Base-by-base conservation (phyloP, 2,797 vertebrate genomes). In the Tokudaia tokunoshimensis region DNA sequence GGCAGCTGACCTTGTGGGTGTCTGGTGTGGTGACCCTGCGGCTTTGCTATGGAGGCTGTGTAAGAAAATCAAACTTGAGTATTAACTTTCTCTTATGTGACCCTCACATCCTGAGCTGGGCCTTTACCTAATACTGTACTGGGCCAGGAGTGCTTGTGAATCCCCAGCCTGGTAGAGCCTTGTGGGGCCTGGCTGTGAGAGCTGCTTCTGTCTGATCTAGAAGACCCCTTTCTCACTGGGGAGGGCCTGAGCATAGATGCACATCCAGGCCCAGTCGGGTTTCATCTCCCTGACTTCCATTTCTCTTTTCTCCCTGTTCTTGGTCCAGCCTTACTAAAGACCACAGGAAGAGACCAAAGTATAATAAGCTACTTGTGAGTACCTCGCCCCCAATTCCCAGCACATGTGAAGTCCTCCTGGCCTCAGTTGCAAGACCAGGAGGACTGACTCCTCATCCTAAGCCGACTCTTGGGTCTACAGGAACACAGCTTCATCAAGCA, bases 341-440 rank as follows among this genome's bases (percentile, higher is more conserved):
- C 99, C 99, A 99, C 99, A 99, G 99, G 99, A 99, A 99, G 99
- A 99, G 99, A 99, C 99, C 99, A 99, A 99, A 99, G 99, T 99
- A 99, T 98, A 99, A 99, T 98, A 99, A 99, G 98, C 98, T 99
- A 98, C 99, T 99, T 98, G 99, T 99, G 98, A 99, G 99, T 98
- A 96, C 55, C 34, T 2, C 1, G 19, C 65, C 81, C 76, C 47
- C 78, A 37, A 20, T 11, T 63, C 65, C 61, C 79, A 34, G 22
- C 26, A 26, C 29, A 0, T 1, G 34, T 83, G 81, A 72, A 8
- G 41, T 34, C 47, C 61, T 41, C 50, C 9, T 0, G 6, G 63
- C 59, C 95, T 47, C 55, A 26, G 67, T 2, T 3, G 2, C 0
- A 47, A 91, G 61, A 55, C 75, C 76, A 1, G 2, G 63, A 24